Percentiles rank a stretch among this genome's conserved stretches.
These are phyloP conservation scores for Drosophila nigromelanica DNA, from an alignment of 1,140 invertebrate species.

Conservation along the genomic window DNA sequence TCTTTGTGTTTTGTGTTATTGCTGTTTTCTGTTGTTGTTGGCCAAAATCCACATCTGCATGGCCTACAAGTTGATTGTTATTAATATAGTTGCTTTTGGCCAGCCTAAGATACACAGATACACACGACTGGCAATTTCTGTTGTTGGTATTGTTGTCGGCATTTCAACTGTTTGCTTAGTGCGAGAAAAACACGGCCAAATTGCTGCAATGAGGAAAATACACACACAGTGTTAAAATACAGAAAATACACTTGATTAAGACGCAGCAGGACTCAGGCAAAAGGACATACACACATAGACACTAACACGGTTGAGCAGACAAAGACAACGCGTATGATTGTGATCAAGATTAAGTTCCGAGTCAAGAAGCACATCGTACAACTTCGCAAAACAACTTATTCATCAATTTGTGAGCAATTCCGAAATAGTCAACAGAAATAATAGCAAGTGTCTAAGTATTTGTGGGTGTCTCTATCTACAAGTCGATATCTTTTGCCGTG, in stretches of 20 bases:
- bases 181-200: constrained; percentile 54
- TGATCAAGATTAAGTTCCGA: constrained; percentile 58
- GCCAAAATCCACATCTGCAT: constrained; percentile 51
- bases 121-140: constrained; percentile 9
- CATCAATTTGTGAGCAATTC: constrained; percentile 62
- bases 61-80: constrained; percentile 59
- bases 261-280: constrained; percentile 22
- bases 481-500: neutral
- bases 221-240: constrained; percentile 15
- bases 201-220: constrained; percentile 50
- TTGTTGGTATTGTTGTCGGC: constrained; percentile 25
- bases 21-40: constrained; percentile 32
- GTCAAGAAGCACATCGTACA: constrained; percentile 43
- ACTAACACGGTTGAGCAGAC: constrained; percentile 34
- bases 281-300: neutral
- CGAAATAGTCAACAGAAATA: constrained; percentile 55
- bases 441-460: constrained; percentile 35
- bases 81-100: constrained; percentile 52
- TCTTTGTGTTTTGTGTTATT: constrained; percentile 35
- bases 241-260: constrained; percentile 49
- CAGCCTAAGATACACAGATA: constrained; percentile 6
- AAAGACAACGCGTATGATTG: constrained; percentile 41
- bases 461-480: constrained; percentile 8
- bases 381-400: constrained; percentile 52
- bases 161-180: constrained; percentile 53